phyloP scores from a whole-genome alignment of 1,140 invertebrate species.

The Hirudo medicinalis region DNA sequence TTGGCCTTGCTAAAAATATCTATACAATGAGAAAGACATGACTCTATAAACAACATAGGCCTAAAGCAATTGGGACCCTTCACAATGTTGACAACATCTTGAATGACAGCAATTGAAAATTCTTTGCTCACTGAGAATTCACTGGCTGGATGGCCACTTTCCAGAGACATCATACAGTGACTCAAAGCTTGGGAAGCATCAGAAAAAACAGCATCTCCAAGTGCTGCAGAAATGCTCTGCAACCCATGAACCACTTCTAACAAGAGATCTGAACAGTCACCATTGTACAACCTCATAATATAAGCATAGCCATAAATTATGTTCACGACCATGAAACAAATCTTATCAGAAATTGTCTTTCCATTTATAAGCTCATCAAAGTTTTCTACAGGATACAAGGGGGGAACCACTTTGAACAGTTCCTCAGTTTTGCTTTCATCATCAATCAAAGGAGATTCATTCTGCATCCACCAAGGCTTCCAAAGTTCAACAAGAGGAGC shows the following conservation, averaged over 20 bases:
- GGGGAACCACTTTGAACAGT: background rate
- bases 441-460: slow-evolving; percentile 12
- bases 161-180: background rate
- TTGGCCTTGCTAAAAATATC: background rate
- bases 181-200: slow-evolving; percentile 11
- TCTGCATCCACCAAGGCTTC: slow-evolving; percentile 35
- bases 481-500: slow-evolving; percentile 31
- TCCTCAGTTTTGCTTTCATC: background rate
- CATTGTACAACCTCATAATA: slow-evolving; percentile 17
- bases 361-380: background rate
- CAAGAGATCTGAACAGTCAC: slow-evolving; percentile 13
- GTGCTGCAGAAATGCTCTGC: background rate
- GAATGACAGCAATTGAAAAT: slow-evolving; percentile 14
- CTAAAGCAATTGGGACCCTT: slow-evolving; percentile 9
- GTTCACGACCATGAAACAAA: slow-evolving; percentile 17
- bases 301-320: slow-evolving; percentile 18
- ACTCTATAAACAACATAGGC: background rate
- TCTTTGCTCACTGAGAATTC: slow-evolving; percentile 1
- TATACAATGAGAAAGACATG: slow-evolving; percentile 7
- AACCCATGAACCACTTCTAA: background rate
- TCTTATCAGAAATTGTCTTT: slow-evolving; percentile 7
- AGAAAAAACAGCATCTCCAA: background rate
- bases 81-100: slow-evolving; percentile 13
- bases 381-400: background rate
- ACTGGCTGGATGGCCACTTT: background rate